Base-by-base conservation (phyloP, 2,797 vertebrate genomes). In the Dendrocincla fuliginosa region DNA sequence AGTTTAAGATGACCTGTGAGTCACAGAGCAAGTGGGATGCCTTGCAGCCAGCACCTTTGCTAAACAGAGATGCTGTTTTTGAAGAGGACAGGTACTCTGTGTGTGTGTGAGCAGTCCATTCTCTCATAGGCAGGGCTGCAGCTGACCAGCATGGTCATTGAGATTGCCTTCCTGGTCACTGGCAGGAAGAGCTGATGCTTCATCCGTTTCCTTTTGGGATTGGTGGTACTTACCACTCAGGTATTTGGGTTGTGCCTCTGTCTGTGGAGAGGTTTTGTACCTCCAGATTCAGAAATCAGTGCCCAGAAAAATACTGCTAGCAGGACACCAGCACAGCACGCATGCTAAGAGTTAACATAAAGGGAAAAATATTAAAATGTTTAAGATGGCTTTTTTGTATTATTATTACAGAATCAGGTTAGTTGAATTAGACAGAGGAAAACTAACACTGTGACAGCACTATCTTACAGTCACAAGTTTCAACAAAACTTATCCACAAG, bases 221-320 rank as follows among this genome's bases (percentile, higher is more conserved):
- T 27, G 5, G 49, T n/a, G 5, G 3, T 74, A 14, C 24, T 56
- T 86, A 68, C 10, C 13, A 20, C 52, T 41, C 0, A 0, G 28
- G 32, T 63, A 16, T 59, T 65, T 52, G 37, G 37, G 13, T 33
- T 2, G 1, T 85, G 59, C 32, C 28, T 52, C 74, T 79, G 11
- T 28, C 33, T 4, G 0, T 0, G 1, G 33, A 56, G 37, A 64
- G 30, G 25, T 61, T 56, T 81, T 60, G 16, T 2, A 2, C 20
- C 39, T 86, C 24, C 39, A 28, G 44, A 52, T 53, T 83, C 42
- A 53, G 39, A 90, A 74, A 33, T 52, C 44, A 55, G 35, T 0
- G 11, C 24, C 28, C 32, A n/a, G 49, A 81, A 89, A 79, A 91
- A 41, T 11, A 63, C 19, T 11, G 37, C 42, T 46, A 76, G 61